Percentiles rank a stretch among this genome's conserved stretches.
Conservation (phyloP, 2,113 vertebrate species). For the Rhinopomastus cyanomelas region DNA sequence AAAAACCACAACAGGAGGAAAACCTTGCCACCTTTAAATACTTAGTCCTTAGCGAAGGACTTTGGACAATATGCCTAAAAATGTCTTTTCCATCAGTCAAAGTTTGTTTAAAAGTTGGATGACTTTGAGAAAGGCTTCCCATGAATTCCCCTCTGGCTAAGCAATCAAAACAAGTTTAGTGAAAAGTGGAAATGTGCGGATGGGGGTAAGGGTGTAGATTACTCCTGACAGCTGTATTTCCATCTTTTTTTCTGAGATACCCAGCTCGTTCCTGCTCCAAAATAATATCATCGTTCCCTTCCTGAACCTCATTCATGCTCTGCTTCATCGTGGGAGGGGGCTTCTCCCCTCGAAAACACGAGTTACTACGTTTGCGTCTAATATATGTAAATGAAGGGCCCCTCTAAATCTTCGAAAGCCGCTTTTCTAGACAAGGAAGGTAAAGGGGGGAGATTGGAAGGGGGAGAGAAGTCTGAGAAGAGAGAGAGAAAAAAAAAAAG, state of each 20-base stretch:
- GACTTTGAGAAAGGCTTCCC: slow-evolving; percentile 73
- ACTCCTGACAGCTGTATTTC: slow-evolving; percentile 70
- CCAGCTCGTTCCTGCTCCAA: slow-evolving; percentile 24
- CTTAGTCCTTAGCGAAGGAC: slow-evolving; percentile 51
- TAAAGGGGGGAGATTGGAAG: not conserved
- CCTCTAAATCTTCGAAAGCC: not conserved
- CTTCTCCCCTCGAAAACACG: not conserved
- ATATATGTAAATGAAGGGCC: not conserved
- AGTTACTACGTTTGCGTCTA: not conserved
- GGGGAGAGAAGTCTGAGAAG: not conserved
- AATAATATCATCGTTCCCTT: slow-evolving; percentile 59
- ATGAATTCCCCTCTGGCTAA: slow-evolving; percentile 75
- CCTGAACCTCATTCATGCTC: not conserved
- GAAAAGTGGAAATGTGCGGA: slow-evolving; percentile 70
- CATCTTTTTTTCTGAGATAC: slow-evolving; percentile 65
- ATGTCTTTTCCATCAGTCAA: slow-evolving; percentile 72
- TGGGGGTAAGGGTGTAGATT: slow-evolving; percentile 27
- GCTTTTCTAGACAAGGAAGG: not conserved
- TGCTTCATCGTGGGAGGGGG: not conserved
- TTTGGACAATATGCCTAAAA: slow-evolving; percentile 71
- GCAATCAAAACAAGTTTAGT: slow-evolving; percentile 78
- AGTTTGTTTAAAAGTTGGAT: slow-evolving; percentile 77
- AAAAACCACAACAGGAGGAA: slow-evolving; percentile 71
- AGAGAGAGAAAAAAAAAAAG: not conserved
- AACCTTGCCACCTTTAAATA: slow-evolving; percentile 62